These are phyloP conservation scores for Bergia puertoricense DNA, from an alignment of 92 coral and sea anemone genomes.

Conservation along the genomic window DNA sequence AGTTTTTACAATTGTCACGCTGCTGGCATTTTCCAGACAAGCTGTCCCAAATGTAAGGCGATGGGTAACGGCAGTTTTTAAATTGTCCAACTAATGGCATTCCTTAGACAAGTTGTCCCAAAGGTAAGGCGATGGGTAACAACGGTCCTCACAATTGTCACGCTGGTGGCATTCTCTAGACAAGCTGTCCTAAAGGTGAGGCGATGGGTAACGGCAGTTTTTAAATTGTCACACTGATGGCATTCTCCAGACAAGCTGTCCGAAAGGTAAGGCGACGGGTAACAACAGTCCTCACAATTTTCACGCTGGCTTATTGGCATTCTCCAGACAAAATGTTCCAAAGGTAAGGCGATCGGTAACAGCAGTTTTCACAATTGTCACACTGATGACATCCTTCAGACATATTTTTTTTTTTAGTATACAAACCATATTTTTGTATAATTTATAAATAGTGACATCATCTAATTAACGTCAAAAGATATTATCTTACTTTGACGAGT, in stretches of 20 bases:
- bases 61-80: constrained; percentile 9
- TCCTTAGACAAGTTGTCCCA: constrained; percentile 60
- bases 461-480: too few species aligned
- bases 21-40: constrained; percentile 64
- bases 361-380: constrained; percentile 51
- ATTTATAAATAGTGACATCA: constrained; percentile 32
- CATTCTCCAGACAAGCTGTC: constrained; percentile 14
- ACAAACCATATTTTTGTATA: too few species aligned
- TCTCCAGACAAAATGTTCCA: constrained; percentile 60
- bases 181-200: neutral
- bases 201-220: neutral
- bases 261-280: neutral
- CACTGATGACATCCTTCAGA: constrained; percentile 66
- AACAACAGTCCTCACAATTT: constrained; percentile 46
- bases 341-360: neutral
- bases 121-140: neutral
- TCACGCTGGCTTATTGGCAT: constrained; percentile 59
- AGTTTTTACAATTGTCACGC: constrained; percentile 51
- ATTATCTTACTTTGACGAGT: too few species aligned
- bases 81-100: constrained; percentile 73
- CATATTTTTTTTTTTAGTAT: neutral
- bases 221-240: constrained; percentile 70
- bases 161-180: constrained; percentile 65
- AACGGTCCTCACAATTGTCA: constrained; percentile 51
- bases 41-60: constrained; percentile 45